phyloP scores from a whole-genome alignment of 2,888 invertebrate genomes.

The Xestia c-nigrum region DNA sequence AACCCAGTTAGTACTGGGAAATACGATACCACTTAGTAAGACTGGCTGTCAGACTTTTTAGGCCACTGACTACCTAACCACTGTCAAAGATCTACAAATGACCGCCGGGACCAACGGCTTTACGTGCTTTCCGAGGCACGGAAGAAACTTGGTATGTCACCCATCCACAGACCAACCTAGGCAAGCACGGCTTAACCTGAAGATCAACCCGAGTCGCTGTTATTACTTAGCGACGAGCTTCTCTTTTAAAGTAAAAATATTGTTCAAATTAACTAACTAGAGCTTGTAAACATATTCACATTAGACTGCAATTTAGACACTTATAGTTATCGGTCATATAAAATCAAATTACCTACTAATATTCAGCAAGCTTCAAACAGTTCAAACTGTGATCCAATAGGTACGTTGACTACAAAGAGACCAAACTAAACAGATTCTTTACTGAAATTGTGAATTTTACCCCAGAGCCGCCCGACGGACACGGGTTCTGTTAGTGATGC shows the following conservation, averaged over 20 bases:
- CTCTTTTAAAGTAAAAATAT: not conserved
- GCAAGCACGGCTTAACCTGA: too few species aligned
- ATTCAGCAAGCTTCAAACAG: conserved; percentile 12
- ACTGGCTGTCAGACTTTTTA: too few species aligned
- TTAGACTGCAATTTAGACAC: not conserved
- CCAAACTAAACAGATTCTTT: conserved; percentile 52
- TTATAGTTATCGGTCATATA: not conserved
- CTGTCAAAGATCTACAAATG: too few species aligned
- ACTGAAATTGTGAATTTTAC: conserved; percentile 35
- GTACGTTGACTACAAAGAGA: conserved; percentile 28
- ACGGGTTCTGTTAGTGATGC: conserved; percentile 26
- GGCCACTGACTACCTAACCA: too few species aligned
- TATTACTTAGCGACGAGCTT: too few species aligned
- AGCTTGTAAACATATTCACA: not conserved
- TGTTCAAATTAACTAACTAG: not conserved
- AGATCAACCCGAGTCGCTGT: too few species aligned
- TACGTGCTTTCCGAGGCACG: too few species aligned
- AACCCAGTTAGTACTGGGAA: too few species aligned
- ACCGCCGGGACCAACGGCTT: too few species aligned
- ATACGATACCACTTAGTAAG: too few species aligned
- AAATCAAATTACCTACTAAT: conserved; percentile 13
- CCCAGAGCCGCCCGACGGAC: conserved; percentile 1
- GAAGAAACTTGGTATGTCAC: too few species aligned
- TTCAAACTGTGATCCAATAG: conserved; percentile 13
- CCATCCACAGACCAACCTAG: too few species aligned